phyloP scores from a whole-genome alignment of 1,140 invertebrate species.

The Drosophila parvula region DNA sequence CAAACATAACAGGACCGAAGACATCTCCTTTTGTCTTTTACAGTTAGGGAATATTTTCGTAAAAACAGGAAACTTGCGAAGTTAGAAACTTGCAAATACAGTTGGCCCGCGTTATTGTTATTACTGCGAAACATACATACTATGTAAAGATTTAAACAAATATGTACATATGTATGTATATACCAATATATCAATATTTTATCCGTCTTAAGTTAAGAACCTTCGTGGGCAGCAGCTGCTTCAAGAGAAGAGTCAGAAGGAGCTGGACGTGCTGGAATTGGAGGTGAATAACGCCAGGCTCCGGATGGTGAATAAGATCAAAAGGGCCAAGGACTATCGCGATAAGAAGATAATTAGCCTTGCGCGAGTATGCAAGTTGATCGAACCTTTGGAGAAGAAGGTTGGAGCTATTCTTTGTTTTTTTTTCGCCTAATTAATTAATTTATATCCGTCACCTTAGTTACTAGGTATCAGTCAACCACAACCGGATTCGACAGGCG shows the following conservation, averaged over 20 bases:
- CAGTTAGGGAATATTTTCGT: too few species aligned
- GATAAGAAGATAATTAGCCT: conserved; percentile 3
- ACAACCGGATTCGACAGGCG: not conserved
- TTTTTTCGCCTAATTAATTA: not conserved
- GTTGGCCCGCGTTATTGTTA: too few species aligned
- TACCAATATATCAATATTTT: too few species aligned
- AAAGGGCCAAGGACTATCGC: not conserved
- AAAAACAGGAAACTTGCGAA: too few species aligned
- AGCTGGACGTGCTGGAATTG: not conserved
- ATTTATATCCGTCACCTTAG: not conserved
- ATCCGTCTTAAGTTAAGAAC: not conserved
- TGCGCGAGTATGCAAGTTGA: not conserved
- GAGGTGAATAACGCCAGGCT: not conserved
- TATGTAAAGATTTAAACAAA: too few species aligned
- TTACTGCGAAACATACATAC: too few species aligned
- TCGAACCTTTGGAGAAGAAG: not conserved
- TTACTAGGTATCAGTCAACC: not conserved
- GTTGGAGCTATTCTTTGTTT: not conserved
- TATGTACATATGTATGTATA: too few species aligned
- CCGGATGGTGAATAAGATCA: not conserved
- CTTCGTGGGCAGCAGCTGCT: not conserved
- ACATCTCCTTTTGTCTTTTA: too few species aligned
- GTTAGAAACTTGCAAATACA: too few species aligned
- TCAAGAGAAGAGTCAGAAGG: not conserved
- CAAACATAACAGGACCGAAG: too few species aligned